A percentile compares a stretch with the other conserved stretches of the same genome.
These are phyloP conservation scores for Carabus problematicus DNA, from an alignment of 2,888 invertebrate species.

Conservation along the genomic window DNA sequence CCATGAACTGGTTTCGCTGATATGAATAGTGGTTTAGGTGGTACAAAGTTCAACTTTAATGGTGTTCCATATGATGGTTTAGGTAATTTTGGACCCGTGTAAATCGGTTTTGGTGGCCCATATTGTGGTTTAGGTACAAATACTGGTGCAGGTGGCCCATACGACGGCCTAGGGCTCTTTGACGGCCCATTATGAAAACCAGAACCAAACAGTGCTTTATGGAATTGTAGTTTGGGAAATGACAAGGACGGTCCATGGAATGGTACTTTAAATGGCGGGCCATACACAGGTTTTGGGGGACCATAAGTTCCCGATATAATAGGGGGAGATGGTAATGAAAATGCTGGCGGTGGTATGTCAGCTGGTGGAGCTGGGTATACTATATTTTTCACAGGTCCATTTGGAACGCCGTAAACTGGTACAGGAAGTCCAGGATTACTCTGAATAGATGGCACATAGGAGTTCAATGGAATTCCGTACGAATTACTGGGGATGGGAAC, in stretches of 20 bases:
- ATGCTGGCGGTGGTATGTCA: slow-evolving; percentile 57
- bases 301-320: slow-evolving; percentile 49
- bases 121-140: slow-evolving; percentile 51
- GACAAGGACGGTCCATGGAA: slow-evolving; percentile 41
- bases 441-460: slow-evolving; percentile 53
- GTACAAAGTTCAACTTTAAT: slow-evolving; percentile 54
- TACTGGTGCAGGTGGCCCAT: slow-evolving; percentile 62
- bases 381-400: slow-evolving; percentile 58
- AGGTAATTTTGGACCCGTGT: slow-evolving; percentile 52
- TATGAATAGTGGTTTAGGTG: slow-evolving; percentile 53
- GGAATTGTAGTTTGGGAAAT: slow-evolving; percentile 47
- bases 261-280: slow-evolving; percentile 39
- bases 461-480: slow-evolving; percentile 57
- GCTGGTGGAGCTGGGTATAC: slow-evolving; percentile 61
- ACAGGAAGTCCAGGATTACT: slow-evolving; percentile 63
- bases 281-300: slow-evolving; percentile 47
- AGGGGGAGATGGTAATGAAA: slow-evolving; percentile 44
- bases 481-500: slow-evolving; percentile 63
- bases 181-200: slow-evolving; percentile 47
- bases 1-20: slow-evolving; percentile 60
- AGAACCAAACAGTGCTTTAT: slow-evolving; percentile 38
- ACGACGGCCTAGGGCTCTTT: slow-evolving; percentile 56
- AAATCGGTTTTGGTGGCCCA: slow-evolving; percentile 52
- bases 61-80: slow-evolving; percentile 56
- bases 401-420: slow-evolving; percentile 68